Evolutionary conservation across 2,888 invertebrate genomes (phyloP).

Genomic region (Yponomeuta cagnagella): DNA sequence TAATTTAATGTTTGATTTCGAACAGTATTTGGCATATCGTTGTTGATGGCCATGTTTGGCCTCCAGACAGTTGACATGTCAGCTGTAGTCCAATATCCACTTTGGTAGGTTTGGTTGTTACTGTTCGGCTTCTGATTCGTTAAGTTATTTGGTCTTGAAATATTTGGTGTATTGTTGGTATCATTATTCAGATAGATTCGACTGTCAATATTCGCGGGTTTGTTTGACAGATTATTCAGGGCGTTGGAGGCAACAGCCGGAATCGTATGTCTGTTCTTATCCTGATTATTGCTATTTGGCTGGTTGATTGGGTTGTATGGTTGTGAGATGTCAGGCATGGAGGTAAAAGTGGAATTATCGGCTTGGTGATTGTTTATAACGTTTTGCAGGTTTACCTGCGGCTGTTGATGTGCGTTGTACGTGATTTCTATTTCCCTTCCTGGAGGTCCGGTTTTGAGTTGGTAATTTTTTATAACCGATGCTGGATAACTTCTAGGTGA

Average conservation of each 20-base stretch:
- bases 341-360: background rate
- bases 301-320: background rate
- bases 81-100: no score
- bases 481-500: background rate
- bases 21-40: background rate
- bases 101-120: no score
- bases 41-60: background rate
- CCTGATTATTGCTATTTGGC: background rate
- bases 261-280: background rate
- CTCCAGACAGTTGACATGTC: background rate
- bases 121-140: no score
- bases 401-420: slow-evolving; percentile 20
- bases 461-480: slow-evolving; percentile 1
- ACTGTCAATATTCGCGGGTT: no score
- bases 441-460: slow-evolving; percentile 28
- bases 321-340: background rate
- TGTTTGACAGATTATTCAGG: no score
- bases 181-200: no score
- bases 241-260: background rate
- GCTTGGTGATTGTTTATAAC: background rate
- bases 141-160: no score
- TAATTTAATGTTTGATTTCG: background rate
- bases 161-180: no score
- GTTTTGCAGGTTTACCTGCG: background rate
- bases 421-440: slow-evolving; percentile 30